These are phyloP conservation scores for Leptinotarsa texana DNA, from an alignment of 1,140 invertebrate genomes.

Conservation along the genomic window DNA sequence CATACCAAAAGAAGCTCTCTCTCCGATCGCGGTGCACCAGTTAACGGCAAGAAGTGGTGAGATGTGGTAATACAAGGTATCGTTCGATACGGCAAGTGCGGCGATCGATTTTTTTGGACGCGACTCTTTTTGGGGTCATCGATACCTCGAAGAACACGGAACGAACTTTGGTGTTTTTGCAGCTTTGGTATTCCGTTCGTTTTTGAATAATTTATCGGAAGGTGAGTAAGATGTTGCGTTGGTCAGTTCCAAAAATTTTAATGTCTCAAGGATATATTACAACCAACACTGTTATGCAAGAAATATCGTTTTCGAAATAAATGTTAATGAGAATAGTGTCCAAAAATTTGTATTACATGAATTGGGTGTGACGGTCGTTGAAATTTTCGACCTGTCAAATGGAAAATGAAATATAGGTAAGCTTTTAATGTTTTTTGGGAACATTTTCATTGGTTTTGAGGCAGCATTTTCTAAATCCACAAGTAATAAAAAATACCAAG, in stretches of 20 bases:
- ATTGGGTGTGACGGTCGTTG: no score
- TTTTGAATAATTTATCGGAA: neutral
- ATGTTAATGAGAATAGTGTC: no score
- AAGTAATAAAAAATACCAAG: no score
- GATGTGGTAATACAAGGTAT: neutral
- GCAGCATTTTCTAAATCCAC: no score
- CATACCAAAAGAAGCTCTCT: neutral
- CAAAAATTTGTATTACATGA: no score
- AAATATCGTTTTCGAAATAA: no score
- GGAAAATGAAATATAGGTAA: no score
- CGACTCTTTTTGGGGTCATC: neutral
- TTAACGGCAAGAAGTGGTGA: conserved; percentile 4
- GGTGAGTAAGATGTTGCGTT: neutral
- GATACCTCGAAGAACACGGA: neutral
- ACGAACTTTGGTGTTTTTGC: neutral
- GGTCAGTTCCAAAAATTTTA: neutral
- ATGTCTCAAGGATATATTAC: no score
- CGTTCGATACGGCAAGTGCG: neutral
- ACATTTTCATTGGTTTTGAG: no score
- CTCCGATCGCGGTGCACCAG: neutral
- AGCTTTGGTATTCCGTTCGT: neutral
- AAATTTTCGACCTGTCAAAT: no score
- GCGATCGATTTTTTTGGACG: neutral
- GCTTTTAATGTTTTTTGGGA: no score
- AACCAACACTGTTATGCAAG: no score